Evolutionary conservation across 2,113 vertebrate species (phyloP), one percentile per base, ranked within the genome.

Genomic region (Catagonus wagneri): DNA sequence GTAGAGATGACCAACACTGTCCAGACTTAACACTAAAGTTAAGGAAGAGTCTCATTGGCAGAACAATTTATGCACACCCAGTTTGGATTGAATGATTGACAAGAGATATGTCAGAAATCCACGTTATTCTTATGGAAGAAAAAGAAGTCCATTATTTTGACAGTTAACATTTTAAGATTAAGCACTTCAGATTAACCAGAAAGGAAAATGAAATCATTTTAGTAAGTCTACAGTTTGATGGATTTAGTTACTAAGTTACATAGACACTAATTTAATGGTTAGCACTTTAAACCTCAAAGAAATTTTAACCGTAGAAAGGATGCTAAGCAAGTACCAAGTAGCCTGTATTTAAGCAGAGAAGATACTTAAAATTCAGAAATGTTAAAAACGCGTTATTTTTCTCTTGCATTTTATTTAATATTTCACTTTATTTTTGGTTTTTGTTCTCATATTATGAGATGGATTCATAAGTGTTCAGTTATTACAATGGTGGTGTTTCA

Each of bases 131-230:
- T 60, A 80, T 68, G 72, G 2, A 81, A 66, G 23, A 4, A 69
- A 76, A 60, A 84, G 39, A 44, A 6, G 32, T 75, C 54, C 1
- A 13, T 97, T 97, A 95, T 90, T 96, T 75, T 90, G 76, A 93
- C 81, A 96, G 86, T 92, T 89, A 91, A 95, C 61, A 36, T 90
- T 97, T 98, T 93, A 96, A 95, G 94, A 94, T 88, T 85, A 97
- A 92, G 29, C 20, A 63, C 65, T 93, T 93, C 36, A 89, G 66
- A 56, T 96, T 96, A 90, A 56, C 83, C 81, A 90, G 52, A 65
- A 63, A 90, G 0, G 15, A 65, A 94, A 72, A 72, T 92, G 44
- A 96, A 88, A 83, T 61, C 22, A 14, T 90, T 80, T 90, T 23
- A 0, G 50, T 27, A 69, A 66, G 36, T 69, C 71, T 75, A 14